Evolutionary conservation across 2,113 vertebrate species (phyloP).

Genomic region (Oenanthe melanoleuca): DNA sequence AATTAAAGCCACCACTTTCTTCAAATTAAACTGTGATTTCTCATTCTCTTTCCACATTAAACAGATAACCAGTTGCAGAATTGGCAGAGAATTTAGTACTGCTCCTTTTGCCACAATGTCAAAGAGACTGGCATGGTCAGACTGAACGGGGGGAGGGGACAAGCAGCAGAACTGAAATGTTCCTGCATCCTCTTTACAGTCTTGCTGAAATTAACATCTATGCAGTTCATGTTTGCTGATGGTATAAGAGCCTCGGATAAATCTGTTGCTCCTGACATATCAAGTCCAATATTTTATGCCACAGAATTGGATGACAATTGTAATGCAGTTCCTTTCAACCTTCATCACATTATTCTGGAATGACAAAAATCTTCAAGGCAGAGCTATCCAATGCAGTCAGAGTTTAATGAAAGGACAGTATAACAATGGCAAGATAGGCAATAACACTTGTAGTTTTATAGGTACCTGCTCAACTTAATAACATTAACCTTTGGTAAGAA

Average conservation of each 20-base stretch:
- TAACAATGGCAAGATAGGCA: neutral
- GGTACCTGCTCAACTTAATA: constrained; percentile 18
- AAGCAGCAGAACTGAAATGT: neutral
- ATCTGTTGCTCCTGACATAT: neutral
- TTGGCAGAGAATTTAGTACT: neutral
- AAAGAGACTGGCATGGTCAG: neutral
- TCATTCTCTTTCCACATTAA: neutral
- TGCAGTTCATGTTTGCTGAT: neutral
- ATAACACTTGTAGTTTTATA: neutral
- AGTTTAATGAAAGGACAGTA: constrained; percentile 10
- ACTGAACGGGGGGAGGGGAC: neutral
- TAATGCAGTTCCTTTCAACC: neutral
- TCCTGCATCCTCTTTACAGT: neutral
- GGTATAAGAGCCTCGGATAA: neutral
- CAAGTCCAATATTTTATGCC: neutral
- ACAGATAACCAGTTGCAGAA: neutral
- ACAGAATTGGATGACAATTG: neutral
- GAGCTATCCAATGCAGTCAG: neutral
- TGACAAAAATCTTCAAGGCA: neutral
- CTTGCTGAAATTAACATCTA: neutral
- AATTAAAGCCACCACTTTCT: neutral
- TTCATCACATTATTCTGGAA: neutral
- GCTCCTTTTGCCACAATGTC: neutral
- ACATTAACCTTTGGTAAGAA: constrained; percentile 55
- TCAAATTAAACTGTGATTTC: neutral